phyloP scores from a whole-genome alignment of 64 coral and sea anemone species.

The Montipora efflorescens region DNA sequence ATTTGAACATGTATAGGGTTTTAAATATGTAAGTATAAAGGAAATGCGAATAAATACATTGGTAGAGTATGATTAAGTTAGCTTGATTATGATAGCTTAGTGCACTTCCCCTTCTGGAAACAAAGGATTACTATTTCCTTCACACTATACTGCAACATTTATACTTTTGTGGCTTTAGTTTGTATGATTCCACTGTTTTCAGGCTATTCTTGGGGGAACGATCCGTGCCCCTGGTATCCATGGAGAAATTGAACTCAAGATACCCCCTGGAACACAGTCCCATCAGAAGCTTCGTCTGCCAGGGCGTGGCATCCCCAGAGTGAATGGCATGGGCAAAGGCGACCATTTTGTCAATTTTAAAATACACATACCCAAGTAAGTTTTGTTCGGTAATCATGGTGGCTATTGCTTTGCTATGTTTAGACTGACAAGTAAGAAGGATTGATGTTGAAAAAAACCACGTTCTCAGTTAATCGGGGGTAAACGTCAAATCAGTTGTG shows the following conservation, averaged over 20 bases:
- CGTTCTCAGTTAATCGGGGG: no score
- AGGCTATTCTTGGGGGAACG: constrained; percentile 90
- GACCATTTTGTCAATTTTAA: constrained; percentile 95
- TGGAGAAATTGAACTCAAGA: constrained; percentile 90
- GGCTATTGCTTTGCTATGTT: background rate
- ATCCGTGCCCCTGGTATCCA: constrained; percentile 87
- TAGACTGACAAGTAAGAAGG: background rate
- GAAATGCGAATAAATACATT: no score
- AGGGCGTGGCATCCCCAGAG: constrained; percentile 87
- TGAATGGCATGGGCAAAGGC: constrained; percentile 89
- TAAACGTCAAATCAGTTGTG: no score
- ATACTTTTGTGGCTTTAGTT: no score
- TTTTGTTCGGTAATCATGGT: background rate
- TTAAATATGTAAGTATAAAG: no score
- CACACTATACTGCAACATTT: no score
- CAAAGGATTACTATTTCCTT: no score
- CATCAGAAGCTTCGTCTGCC: constrained; percentile 90
- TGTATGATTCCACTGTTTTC: background rate
- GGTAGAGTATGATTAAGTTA: no score
- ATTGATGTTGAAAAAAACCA: no score
- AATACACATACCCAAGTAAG: constrained; percentile 99
- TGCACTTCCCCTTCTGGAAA: no score
- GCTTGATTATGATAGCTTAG: no score
- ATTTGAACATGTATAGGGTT: no score
- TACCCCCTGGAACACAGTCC: constrained; percentile 97